Base-by-base conservation (phyloP, 2,797 vertebrate genomes). In the Pseudopleuronectes americanus region DNA sequence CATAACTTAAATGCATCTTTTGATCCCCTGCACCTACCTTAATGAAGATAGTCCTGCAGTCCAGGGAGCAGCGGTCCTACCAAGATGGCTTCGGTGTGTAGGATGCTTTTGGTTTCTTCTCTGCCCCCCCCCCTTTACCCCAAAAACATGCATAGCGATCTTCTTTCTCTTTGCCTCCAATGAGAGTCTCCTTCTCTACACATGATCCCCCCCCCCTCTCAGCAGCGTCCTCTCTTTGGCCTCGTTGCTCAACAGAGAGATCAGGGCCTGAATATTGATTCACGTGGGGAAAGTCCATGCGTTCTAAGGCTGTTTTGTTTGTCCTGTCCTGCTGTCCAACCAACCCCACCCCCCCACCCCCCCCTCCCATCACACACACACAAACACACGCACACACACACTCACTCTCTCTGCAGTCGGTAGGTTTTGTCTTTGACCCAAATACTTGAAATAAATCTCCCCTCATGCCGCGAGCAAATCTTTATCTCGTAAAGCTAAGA, bases 201-300 rank as follows among this genome's bases (percentile, higher is more conserved):
- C 71, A 86, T 62, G 80, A 87, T 26, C 6, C 76, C 70, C 81
- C 70, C 81, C 89, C 86, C 74, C 83, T 87, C 86, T 87, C 80
- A 80, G 79, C 82, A 76, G 74, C 75, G 77, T 84, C 86, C 85
- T 77, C 79, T 80, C 81, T 82, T 84, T 90, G 87, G 87, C 90
- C 89, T 83, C 80, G 67, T 91, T 90, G 79, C 89, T 87, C 87
- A 88, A 86, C 71, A 69, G 84, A 72, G 85, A 90, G 87, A 81
- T 73, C 87, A 56, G 76, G 89, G 83, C 82, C 83, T 89, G 93
- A 91, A 92, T 94, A 91, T 93, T 94, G 92, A 92, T 94, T 95
- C 90, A 92, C 57, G 49, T 90, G 91, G 91, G 87, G 76, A 90
- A 92, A 91, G 92, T 93, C 82, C 86, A 89, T 91, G 85, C 90